Conservation (phyloP, 2,888 invertebrate species). For the Antheraea yamamai region DNA sequence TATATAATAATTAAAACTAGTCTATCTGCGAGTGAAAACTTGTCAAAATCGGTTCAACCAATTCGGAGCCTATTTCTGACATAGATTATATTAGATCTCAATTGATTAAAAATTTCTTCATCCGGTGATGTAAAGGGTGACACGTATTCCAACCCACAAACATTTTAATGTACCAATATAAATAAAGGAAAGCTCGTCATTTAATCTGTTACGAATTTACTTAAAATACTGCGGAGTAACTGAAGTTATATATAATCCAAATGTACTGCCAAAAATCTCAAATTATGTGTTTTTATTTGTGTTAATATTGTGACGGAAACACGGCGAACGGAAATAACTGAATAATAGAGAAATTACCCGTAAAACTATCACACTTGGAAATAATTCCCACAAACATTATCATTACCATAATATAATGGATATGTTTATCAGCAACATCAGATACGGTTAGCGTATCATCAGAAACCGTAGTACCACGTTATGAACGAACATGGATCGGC, state of each 20-base stretch:
- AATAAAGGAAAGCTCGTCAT: background rate
- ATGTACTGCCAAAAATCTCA: background rate
- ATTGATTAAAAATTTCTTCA: too few relatives aligned
- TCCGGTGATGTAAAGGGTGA: background rate
- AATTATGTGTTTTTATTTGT: background rate
- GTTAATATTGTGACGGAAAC: background rate
- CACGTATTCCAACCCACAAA: background rate
- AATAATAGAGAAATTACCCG: background rate
- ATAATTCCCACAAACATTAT: background rate
- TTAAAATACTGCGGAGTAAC: background rate
- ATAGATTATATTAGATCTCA: too few relatives aligned
- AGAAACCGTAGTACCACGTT: background rate
- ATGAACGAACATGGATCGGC: background rate
- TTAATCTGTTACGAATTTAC: background rate
- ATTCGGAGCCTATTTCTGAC: too few relatives aligned
- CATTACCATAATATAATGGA: conserved; percentile 2
- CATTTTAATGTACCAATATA: background rate
- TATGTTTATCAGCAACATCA: background rate
- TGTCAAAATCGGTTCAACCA: too few relatives aligned
- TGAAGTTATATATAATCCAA: background rate
- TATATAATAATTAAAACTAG: too few relatives aligned
- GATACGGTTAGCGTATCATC: conserved; percentile 3
- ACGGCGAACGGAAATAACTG: background rate
- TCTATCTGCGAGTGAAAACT: too few relatives aligned
- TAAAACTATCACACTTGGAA: background rate